Evolutionary conservation across 2,888 invertebrate genomes (phyloP), one percentile per base, ranked within the genome.

Genomic region (Cheilosia vulpina): DNA sequence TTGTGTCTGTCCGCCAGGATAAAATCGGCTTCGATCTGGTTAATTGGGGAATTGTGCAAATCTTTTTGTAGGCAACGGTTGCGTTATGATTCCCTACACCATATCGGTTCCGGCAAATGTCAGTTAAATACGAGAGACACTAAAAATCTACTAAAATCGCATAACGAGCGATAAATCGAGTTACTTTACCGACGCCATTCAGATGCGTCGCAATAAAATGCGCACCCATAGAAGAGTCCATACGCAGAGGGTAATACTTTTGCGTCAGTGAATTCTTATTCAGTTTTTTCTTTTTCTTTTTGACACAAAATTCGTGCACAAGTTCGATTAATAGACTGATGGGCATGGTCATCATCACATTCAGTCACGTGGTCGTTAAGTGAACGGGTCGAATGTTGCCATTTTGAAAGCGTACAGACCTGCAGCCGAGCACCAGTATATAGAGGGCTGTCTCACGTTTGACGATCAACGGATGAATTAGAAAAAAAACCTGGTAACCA

Each of bases 281-380:
- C 52, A 43, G 15, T 41, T 52, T 52, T 21, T 21, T 2, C 2
- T 52, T 21, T 21, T 2, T 21, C 27, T 38, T 47, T 65, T 65
- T 45, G 17, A 21, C 34, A 57, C 31, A n/a, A 57, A 45, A 57
- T 57, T 58, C 69, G 34, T 50, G 50, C 71, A 71, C 41, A 52
- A 71, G 60, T 52, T 58, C 60, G 52, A 71, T 71, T 71, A 71
- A 60, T 17, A 21, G 2, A 3, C 24, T 6, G 3, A 41, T 50
- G n/a, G 13, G 31, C 50, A 47, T 50, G 17, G 50, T 13, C 71
- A 38, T 21, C 47, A 50, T 58, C 57, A 68, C 69, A 47, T 69
- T 38, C 21, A 69, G 60, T 71, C 71, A 60, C 50, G 50, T 71
- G 71, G 60, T 50, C 58, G 38, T 71, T 71, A 71, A 71, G 60